These are phyloP conservation scores for Mastomys coucha DNA, from an alignment of 2,113 vertebrate species.

Conservation along the genomic window DNA sequence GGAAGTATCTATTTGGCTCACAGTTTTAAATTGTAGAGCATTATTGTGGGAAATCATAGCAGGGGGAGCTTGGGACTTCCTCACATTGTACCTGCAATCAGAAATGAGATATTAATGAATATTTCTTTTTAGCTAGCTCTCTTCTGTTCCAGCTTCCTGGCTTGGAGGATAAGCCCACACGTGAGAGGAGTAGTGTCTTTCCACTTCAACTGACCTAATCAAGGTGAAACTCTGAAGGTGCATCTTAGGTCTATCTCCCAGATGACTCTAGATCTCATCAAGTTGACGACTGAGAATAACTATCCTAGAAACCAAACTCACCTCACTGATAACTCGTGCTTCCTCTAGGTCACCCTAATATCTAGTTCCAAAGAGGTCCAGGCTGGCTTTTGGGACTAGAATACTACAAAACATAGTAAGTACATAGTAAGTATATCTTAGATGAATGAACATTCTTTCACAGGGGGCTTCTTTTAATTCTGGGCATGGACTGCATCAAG, in stretches of 20 bases:
- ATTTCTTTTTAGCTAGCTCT: too few species aligned
- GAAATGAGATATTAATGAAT: not conserved
- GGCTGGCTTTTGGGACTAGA: not conserved
- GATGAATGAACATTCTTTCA: slow-evolving; percentile 39
- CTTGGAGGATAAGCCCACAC: too few species aligned
- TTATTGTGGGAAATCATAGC: too few species aligned
- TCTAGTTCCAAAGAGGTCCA: not conserved
- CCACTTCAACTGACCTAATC: not conserved
- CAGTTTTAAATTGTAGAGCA: not conserved
- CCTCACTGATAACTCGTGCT: not conserved
- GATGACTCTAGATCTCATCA: not conserved
- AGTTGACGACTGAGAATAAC: not conserved
- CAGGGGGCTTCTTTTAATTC: slow-evolving; percentile 34
- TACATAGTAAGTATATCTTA: not conserved
- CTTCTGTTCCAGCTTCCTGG: not conserved
- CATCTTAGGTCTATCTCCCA: not conserved
- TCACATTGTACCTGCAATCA: not conserved
- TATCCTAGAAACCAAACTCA: not conserved
- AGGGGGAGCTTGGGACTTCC: too few species aligned
- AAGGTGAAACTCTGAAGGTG: not conserved
- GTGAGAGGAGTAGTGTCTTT: not conserved
- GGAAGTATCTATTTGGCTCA: not conserved
- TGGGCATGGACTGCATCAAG: slow-evolving; percentile 31
- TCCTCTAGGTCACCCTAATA: not conserved
- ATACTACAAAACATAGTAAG: not conserved